Evolutionary conservation across 2,113 vertebrate species (phyloP), one percentile per base, ranked within the genome.

Genomic region (Cyprinodon brontotheroides): DNA sequence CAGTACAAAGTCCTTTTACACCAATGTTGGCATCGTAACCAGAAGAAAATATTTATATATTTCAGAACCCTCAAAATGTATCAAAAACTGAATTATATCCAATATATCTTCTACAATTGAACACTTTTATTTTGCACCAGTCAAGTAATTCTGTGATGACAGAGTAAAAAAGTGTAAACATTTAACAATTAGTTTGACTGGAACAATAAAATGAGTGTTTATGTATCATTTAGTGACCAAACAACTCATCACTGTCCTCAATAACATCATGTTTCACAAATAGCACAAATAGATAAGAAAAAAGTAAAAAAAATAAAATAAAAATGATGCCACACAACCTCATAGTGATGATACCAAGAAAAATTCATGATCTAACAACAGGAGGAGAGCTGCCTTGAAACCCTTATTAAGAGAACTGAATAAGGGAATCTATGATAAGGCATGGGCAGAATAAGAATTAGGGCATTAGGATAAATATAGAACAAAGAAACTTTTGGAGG

Each of bases 401-500:
- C 78, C 81, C 82, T 68, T 78, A 83, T 78, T 87, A 83, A 90
- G 80, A 90, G 82, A 38, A 69, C 43, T 83, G 86, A 90, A 88
- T 86, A 77, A 88, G 72, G 75, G 81, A 87, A 84, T 83, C 76
- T 81, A 72, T 70, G 80, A 77, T 75, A 73, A 66, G 78, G 67
- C 74, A 76, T 36, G 81, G 63, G 68, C 86, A 82, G 89, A 89
- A 91, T 92, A 72, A 73, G 76, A 91, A 92, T 86, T 80, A 90
- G 84, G 86, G 81, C 81, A 87, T 82, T 85, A 82, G 66, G 86
- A 89, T 92, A 90, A 87, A 90, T 88, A 85, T 89, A 92, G 87
- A 90, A 90, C 81, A 85, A 87, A 80, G 78, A 89, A 86, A 89
- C 75, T 86, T 85, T 86, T 89, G 79, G 88, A 88, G 87, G 88